Evolutionary conservation across 1,140 invertebrate genomes (phyloP).

Genomic region (Drosophila bocki): DNA sequence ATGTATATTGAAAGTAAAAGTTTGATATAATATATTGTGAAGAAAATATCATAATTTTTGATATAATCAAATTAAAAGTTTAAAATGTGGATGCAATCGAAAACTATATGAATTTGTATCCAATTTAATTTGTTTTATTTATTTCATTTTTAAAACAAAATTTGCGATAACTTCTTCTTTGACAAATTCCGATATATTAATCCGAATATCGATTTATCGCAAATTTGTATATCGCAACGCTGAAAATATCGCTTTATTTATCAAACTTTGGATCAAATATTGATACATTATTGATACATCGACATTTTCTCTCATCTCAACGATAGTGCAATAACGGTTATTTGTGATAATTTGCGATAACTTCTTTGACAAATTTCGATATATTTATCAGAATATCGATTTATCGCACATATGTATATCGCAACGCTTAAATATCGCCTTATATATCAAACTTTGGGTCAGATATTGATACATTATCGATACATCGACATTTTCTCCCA

Average conservation of each 20-base stretch:
- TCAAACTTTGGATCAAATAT: not conserved
- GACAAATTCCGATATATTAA: not conserved
- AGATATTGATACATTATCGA: not conserved
- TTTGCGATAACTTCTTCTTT: not conserved
- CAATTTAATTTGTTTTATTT: not conserved
- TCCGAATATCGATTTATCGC: too few relatives aligned
- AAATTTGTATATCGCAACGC: too few relatives aligned
- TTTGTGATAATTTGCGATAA: rapidly evolving
- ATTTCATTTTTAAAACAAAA: not conserved
- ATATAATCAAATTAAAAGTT: not conserved
- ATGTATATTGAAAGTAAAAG: not conserved
- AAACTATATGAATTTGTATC: not conserved
- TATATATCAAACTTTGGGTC: not conserved
- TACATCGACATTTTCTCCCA: not conserved
- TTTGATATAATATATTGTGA: not conserved
- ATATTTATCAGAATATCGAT: not conserved
- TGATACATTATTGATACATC: not conserved
- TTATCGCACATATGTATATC: too few relatives aligned
- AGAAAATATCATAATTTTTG: not conserved
- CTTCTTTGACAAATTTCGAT: not conserved
- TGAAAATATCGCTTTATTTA: too few relatives aligned
- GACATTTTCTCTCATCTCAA: too few relatives aligned
- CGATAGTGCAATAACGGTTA: too few relatives aligned
- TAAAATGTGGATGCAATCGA: not conserved
- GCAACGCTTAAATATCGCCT: too few relatives aligned